Base-by-base conservation (phyloP, 2,113 vertebrate species). In the Callithrix jacchus region DNA sequence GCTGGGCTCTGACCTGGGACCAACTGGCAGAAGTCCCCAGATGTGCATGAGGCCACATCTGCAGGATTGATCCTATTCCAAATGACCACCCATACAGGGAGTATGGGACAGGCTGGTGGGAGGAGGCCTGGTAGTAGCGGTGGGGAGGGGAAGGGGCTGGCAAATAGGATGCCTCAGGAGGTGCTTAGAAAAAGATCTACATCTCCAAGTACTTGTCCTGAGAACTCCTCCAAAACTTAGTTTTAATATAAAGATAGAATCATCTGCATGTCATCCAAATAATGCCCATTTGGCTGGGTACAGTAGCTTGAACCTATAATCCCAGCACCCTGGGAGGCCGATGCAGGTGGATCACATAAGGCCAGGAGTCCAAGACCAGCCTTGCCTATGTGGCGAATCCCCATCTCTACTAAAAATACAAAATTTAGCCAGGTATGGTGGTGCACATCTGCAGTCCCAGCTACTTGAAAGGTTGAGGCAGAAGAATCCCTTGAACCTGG, bases 11-110 rank as follows among this genome's bases (percentile, higher is more conserved):
- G 12, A 45, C 42, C 25, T 11, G 12, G 81, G 47, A 5, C 21
- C 77, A 10, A 5, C 58, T 61, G 25, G 58, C 11, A 27, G 11
- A 0, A 2, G 58, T 30, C 25, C 42, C 17, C 13, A 25, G 2
- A 6, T 64, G 11, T 8, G 3, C 20, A 70, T 20, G 21, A 35
- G 11, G 54, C 21, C 30, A 3, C 0, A 0, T 11, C 49, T 45
- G 1, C 35, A 9, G 35, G 40, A 10, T 9, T 11, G 0, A 0
- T 0, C 27, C 20, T 8, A 11, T 86, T 35, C 42, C 30, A 1
- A 32, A 13, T 23, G 32, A 52, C 17, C 42, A 3, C 13, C 5
- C 0, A 23, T 8, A 1, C 14, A 3, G 35, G 27, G 79, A 61
- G 52, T 8, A 1, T 2, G 6, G 45, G n/a, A n/a, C 56, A 40